Conservation (phyloP, 2,888 invertebrate genomes). For the Pardosa pseudoannulata region DNA sequence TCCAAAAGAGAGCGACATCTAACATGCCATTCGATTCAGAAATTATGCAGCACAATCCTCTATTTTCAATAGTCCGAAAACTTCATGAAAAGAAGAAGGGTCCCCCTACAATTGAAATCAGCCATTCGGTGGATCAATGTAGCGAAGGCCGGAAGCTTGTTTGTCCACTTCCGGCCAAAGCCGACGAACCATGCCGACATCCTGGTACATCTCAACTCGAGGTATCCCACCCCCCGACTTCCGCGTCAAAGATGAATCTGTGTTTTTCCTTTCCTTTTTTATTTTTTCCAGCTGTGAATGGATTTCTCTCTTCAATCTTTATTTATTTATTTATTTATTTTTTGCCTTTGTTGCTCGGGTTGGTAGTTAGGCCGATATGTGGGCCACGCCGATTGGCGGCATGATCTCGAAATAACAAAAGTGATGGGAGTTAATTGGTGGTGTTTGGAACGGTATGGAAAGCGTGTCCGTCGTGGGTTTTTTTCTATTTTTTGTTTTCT, state of each 20-base stretch:
- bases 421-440: slow-evolving; percentile 9
- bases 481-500: neutral
- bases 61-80: no score
- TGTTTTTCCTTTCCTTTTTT: neutral
- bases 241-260: slow-evolving; percentile 29
- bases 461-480: neutral
- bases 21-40: neutral
- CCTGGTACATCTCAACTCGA: slow-evolving; percentile 40
- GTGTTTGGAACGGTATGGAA: neutral
- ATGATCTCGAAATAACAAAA: neutral
- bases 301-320: no score
- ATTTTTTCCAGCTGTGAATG: neutral
- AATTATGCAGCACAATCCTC: neutral
- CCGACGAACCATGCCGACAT: slow-evolving; percentile 52
- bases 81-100: neutral
- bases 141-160: slow-evolving; percentile 51
- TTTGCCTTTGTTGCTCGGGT: neutral
- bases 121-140: neutral
- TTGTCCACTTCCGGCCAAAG: slow-evolving; percentile 56
- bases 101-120: neutral
- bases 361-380: neutral
- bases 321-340: neutral
- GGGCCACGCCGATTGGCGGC: neutral
- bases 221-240: slow-evolving; percentile 56
- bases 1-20: neutral